Base-by-base conservation (phyloP, 2,113 vertebrate species). In the Mesocricetus auratus region DNA sequence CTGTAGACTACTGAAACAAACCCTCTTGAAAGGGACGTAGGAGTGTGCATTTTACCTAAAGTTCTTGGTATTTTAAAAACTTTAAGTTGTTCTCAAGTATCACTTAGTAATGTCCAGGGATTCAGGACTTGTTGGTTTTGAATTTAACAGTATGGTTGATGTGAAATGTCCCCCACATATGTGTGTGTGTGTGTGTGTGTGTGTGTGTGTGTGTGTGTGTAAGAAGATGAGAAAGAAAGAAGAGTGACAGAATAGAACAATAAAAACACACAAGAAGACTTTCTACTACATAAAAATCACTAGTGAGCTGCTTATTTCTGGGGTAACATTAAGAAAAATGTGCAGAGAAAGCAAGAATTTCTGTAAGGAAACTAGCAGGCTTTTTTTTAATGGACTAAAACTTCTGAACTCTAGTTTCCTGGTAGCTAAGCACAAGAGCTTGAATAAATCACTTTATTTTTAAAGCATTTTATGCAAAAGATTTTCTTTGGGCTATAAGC, bases 401-500 rank as follows among this genome's bases (percentile, higher is more conserved):
- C 31, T 69, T 95, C 26, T 86, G 77, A 86, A 47, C 91, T 94
- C 42, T 96, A 60, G 22, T 69, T 96, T 94, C 47, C 69, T 71
- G 36, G 6, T 94, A 82, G 26, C 79, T 87, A 94, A 93, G 15
- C 33, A 85, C 29, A 86, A 39, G 45, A 93, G 87, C 10, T 39
- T 47, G 53, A 95, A 62, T 68, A 92, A 78, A 95, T 92, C 92
- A 64, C 56, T 89, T 78, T 42, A 4, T 56, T 68, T 39, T 87
- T 75, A 36, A 91, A 73, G 6, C 1, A 95, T 95, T 77, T 90
- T 58, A 77, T 19, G 13, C 4, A 93, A 85, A 71, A 17, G 3
- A 2, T 53, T 94, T 96, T 97, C 62, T 96, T 95, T 81, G 75
- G 58, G 8, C 94, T 90, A 6, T 79, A 78, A 90, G 96, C 21